These are phyloP conservation scores for Dipodomys ordii DNA, from an alignment of 2,113 vertebrate genomes.

Conservation along the genomic window DNA sequence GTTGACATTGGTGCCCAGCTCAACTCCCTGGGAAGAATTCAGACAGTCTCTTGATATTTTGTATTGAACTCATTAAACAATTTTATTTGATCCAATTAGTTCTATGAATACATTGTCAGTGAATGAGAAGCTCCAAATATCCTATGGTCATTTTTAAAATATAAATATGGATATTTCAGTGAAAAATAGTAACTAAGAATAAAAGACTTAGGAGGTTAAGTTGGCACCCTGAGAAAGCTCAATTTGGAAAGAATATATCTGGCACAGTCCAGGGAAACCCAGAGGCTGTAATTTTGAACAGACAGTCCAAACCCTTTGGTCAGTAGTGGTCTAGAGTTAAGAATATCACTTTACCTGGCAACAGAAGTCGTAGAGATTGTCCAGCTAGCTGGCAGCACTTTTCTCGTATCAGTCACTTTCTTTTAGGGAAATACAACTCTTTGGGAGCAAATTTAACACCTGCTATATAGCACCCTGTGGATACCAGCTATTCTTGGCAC, in stretches of 20 bases:
- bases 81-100: neutral
- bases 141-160: neutral
- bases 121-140: neutral
- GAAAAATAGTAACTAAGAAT: neutral
- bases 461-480: neutral
- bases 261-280: conserved; percentile 5
- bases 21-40: neutral
- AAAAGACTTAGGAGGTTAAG: conserved; percentile 5
- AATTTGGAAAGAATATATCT: conserved; percentile 35
- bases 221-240: neutral
- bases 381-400: neutral
- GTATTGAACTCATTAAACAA: neutral
- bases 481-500: neutral
- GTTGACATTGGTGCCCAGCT: neutral
- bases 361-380: neutral
- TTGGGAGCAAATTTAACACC: neutral
- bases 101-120: neutral
- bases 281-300: conserved; percentile 34
- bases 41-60: neutral
- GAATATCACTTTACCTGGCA: conserved; percentile 35
- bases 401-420: neutral
- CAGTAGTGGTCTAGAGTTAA: neutral
- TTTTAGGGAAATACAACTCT: neutral
- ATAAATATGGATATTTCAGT: neutral
- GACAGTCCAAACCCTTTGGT: neutral